Base-by-base conservation (phyloP, 2,888 invertebrate species). In the Leptothorax acervorum region DNA sequence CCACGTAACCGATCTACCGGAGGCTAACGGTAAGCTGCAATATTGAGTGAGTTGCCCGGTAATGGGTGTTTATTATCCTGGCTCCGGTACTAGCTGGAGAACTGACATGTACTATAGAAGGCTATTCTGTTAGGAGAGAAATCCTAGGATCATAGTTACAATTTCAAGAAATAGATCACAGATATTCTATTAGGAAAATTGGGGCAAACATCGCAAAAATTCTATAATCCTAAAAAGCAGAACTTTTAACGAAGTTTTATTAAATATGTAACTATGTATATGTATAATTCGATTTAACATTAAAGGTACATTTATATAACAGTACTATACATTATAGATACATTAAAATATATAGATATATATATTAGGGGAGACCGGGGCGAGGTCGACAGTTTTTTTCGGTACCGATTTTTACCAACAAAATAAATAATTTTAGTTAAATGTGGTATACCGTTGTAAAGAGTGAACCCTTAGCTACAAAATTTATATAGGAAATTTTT, bases 21-120 rank as follows among this genome's bases (percentile, higher is more conserved):
- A 88, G 88, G 86, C 83, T 86, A 85, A 81, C 84, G 84, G 87
- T 90, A 92, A 91, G 89, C 88, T 90, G 86, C 87, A 88, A 92
- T 91, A 93, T 93, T 87, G 90, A 92, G 90, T 89, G 93, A 92
- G 88, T 91, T 91, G 88, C 87, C 86, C 84, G 81, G 86, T 93
- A 92, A 92, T 93, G 87, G 90, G 82, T 90, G 88, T 91, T 91
- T 92, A 93, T 90, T 87, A 85, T 75, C 74, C 74, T 55, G 35
- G 51, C 55, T 65, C 68, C 23, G 53, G 31, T 70, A 73, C 18
- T 42, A 62, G 57, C 45, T 79, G n/a, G 55, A n/a, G 53, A 73
- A 42, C 68, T 82, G 63, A 70, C 82, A 42, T 28, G 31, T 28
- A 23, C 57, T 71, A 18, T 28, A 11, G 12, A 57, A 18, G n/a